Conservation (phyloP, 2,797 vertebrate genomes). For the Poecilia velifera region DNA sequence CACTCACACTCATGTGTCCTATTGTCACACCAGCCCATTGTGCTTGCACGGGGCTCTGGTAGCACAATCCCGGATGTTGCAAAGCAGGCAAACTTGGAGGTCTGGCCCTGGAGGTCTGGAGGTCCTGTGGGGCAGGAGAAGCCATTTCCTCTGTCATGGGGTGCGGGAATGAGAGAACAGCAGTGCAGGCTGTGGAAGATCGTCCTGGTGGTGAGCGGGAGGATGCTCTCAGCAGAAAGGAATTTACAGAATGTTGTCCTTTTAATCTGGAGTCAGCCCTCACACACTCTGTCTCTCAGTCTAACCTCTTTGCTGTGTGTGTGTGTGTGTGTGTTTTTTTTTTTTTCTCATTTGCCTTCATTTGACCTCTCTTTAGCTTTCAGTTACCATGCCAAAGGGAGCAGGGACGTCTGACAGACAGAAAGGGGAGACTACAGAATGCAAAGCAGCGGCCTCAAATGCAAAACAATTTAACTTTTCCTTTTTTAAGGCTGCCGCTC, state of each 20-base stretch:
- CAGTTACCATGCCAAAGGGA: constrained; percentile 51
- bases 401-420: constrained; percentile 34
- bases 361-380: constrained; percentile 60
- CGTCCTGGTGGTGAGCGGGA: constrained; percentile 61
- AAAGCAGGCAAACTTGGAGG: constrained; percentile 61
- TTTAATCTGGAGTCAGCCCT: constrained; percentile 89
- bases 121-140: constrained; percentile 68
- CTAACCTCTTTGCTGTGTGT: constrained; percentile 36
- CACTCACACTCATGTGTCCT: constrained; percentile 39
- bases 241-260: constrained; percentile 95
- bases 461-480: constrained; percentile 7
- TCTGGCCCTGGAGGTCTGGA: constrained; percentile 64
- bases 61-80: constrained; percentile 57
- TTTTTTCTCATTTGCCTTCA: constrained; percentile 40
- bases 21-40: constrained; percentile 33
- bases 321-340: not conserved
- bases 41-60: constrained; percentile 29
- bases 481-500: constrained; percentile 29
- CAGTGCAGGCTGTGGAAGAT: constrained; percentile 62
- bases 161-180: constrained; percentile 44
- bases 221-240: constrained; percentile 87
- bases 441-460: constrained; percentile 41
- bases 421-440: constrained; percentile 40
- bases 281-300: constrained; percentile 79
- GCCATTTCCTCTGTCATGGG: constrained; percentile 68